phyloP scores from a whole-genome alignment of 1,140 invertebrate genomes.

The Drosophila insularis region DNA sequence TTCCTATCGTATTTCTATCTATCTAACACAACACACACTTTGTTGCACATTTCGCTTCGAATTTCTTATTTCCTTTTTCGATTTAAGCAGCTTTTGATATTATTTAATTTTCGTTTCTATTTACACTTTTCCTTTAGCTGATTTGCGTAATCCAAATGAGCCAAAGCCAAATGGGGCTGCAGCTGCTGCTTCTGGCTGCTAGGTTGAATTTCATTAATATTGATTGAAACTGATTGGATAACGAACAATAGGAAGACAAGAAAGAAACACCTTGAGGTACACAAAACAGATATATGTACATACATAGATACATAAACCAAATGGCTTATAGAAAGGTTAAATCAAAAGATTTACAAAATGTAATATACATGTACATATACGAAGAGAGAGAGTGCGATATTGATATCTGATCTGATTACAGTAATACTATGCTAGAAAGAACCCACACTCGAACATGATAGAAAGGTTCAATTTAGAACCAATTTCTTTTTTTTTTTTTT shows the following conservation, averaged over 20 bases:
- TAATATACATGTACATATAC: no score
- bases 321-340: not conserved
- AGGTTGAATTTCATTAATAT: conserved; percentile 56
- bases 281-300: not conserved
- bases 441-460: no score
- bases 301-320: not conserved
- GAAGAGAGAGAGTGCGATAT: no score
- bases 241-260: not conserved
- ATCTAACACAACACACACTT: conserved; percentile 48
- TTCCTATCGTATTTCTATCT: conserved; percentile 31
- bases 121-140: conserved; percentile 17
- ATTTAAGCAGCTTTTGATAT: conserved; percentile 64
- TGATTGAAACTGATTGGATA: conserved; percentile 51
- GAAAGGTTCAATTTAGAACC: no score
- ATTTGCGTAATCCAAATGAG: conserved; percentile 57
- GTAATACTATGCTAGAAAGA: no score
- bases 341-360: not conserved
- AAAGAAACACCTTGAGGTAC: conserved; percentile 2
- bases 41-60: conserved; percentile 37
- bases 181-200: conserved; percentile 8
- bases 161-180: conserved; percentile 27
- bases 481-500: no score
- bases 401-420: no score
- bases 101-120: conserved; percentile 57
- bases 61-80: conserved; percentile 6